Conservation (phyloP, 2,888 invertebrate species). For the Epiblema foenella region DNA sequence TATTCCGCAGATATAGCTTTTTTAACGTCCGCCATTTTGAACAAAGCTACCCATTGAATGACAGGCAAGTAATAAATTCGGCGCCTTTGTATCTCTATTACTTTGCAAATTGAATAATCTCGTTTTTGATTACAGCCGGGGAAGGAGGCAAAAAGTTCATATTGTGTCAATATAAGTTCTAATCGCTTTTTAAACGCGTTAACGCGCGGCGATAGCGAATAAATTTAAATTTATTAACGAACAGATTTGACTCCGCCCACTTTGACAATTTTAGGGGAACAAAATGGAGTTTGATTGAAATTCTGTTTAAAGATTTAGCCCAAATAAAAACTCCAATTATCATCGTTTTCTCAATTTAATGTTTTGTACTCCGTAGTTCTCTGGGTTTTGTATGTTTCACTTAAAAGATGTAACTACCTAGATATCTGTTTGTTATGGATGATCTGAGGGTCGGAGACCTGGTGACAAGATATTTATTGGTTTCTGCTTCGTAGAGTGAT, state of each 20-base stretch:
- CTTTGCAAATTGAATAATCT: conserved; percentile 77
- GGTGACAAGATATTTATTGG: no score
- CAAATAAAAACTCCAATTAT: conserved; percentile 34
- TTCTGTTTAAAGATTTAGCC: conserved; percentile 30
- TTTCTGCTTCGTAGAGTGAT: no score
- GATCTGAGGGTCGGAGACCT: no score
- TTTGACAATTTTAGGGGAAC: conserved; percentile 72
- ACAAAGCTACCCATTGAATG: conserved; percentile 43
- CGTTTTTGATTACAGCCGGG: conserved; percentile 70
- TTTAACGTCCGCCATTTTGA: conserved; percentile 32
- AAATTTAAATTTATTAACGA: conserved; percentile 83
- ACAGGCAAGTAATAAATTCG: conserved; percentile 53
- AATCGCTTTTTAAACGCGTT: conserved; percentile 85
- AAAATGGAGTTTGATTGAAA: conserved; percentile 71
- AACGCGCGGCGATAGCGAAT: conserved; percentile 79
- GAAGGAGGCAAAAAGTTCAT: conserved; percentile 78
- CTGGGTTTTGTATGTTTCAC: no score
- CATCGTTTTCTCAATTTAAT: conserved; percentile 19
- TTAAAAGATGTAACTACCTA: no score
- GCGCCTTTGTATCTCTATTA: conserved; percentile 42
- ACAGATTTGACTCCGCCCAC: conserved; percentile 72
- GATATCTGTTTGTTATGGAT: no score
- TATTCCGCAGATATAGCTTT: conserved; percentile 44
- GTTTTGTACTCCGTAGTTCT: no score
- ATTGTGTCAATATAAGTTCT: conserved; percentile 85